Evolutionary conservation across 2,113 vertebrate species (phyloP).

Genomic region (Myocastor coypus): DNA sequence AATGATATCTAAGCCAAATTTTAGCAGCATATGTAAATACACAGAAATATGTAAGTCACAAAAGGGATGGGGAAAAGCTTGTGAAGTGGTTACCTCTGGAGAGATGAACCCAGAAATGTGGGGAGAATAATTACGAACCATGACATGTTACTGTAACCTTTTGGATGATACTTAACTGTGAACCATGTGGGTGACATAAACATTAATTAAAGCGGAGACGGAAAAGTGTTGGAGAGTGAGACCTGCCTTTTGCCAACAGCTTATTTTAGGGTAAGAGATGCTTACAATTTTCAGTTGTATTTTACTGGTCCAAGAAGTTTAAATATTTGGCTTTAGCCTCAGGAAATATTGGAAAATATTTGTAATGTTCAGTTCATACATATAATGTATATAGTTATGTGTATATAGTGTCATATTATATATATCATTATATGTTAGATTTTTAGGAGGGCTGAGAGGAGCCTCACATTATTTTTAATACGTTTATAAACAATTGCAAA

Average conservation of each 20-base stretch:
- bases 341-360: slow-evolving; percentile 3
- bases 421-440: neutral
- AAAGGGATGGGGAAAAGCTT: neutral
- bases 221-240: neutral
- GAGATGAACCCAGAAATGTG: neutral
- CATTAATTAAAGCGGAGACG: neutral
- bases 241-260: neutral
- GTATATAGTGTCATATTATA: neutral
- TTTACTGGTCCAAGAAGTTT: slow-evolving; percentile 19
- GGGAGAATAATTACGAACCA: neutral
- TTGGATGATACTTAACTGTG: slow-evolving; percentile 29
- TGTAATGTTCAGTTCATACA: neutral
- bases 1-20: neutral
- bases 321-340: neutral
- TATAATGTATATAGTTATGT: neutral
- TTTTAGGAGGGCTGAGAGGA: neutral
- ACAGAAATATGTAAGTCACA: neutral
- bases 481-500: neutral
- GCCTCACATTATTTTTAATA: slow-evolving; percentile 26
- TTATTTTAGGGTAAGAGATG: neutral
- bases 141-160: neutral
- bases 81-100: neutral
- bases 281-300: slow-evolving; percentile 18
- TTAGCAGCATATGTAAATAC: neutral
- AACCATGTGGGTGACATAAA: slow-evolving; percentile 25